A percentile compares a stretch with the other conserved stretches of the same genome.
Evolutionary conservation across 2,888 invertebrate genomes (phyloP).

Genomic region (Diarsia rubi): DNA sequence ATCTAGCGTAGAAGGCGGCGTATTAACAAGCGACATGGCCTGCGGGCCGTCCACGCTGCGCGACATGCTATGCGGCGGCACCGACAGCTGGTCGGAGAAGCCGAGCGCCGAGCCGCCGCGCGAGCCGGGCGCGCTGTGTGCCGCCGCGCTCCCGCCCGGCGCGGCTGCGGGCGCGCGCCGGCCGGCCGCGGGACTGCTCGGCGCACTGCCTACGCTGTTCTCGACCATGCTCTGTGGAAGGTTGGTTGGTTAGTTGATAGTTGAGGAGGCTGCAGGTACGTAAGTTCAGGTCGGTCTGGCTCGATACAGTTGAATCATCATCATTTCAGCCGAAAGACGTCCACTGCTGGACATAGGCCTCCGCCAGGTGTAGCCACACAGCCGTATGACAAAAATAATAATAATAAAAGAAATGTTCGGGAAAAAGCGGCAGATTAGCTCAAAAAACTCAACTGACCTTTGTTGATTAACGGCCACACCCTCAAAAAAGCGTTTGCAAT

Average conservation of each 20-base stretch:
- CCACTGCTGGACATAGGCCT: too few species aligned
- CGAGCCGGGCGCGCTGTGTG: constrained; percentile 78
- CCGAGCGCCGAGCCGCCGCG: constrained; percentile 88
- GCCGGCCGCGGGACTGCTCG: constrained; percentile 86
- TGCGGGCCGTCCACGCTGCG: constrained; percentile 91
- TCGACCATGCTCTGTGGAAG: constrained; percentile 81
- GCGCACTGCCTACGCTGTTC: constrained; percentile 92
- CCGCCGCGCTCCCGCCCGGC: constrained; percentile 60
- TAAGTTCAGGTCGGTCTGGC: not conserved
- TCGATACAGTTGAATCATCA: not conserved
- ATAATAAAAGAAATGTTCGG: too few species aligned
- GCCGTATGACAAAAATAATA: too few species aligned
- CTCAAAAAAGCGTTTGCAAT: not conserved
- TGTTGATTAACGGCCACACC: not conserved
- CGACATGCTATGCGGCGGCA: constrained; percentile 85
- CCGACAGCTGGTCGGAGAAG: constrained; percentile 77
- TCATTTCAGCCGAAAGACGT: too few species aligned
- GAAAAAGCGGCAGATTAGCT: not conserved
- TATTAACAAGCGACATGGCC: constrained; percentile 71
- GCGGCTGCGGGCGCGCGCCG: constrained; percentile 67
- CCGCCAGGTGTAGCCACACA: too few species aligned
- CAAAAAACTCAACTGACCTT: not conserved
- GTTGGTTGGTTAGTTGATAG: not conserved
- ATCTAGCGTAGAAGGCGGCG: constrained; percentile 87
- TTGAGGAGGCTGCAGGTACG: not conserved